Percentiles rank a stretch among this genome's conserved stretches.
Conservation (phyloP, 2,797 vertebrate species). For the Melanotaenia nigrans region DNA sequence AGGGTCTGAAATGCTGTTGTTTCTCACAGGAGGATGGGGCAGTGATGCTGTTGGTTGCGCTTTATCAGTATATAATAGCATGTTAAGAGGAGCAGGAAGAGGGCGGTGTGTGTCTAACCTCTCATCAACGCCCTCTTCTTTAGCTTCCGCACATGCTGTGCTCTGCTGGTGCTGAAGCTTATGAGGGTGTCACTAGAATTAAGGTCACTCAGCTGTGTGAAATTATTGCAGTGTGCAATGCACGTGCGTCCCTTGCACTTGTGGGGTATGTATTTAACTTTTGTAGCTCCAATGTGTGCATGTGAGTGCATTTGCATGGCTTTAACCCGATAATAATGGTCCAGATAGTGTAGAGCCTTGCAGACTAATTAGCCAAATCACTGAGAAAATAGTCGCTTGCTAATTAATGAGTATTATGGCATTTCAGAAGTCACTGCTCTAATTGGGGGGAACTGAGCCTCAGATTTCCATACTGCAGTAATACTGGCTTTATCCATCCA, state of each 20-base stretch:
- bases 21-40: slow-evolving; percentile 35
- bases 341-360: slow-evolving; percentile 88
- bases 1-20: slow-evolving; percentile 51
- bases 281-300: slow-evolving; percentile 33
- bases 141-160: slow-evolving; percentile 66
- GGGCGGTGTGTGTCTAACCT: slow-evolving; percentile 29
- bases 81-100: slow-evolving; percentile 36
- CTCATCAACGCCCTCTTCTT: slow-evolving; percentile 56
- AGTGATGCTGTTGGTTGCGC: slow-evolving; percentile 18
- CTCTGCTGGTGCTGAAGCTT: slow-evolving; percentile 78
- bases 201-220: slow-evolving; percentile 84
- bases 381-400: slow-evolving; percentile 98
- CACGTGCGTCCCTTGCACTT: slow-evolving; percentile 29
- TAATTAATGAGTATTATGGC: slow-evolving; percentile 99
- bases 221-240: slow-evolving; percentile 50
- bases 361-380: slow-evolving; percentile 98
- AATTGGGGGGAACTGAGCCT: slow-evolving; percentile 93
- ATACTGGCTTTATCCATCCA: slow-evolving; percentile 64
- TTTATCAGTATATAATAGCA: slow-evolving; percentile 47
- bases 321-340: slow-evolving; percentile 93
- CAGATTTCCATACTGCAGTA: slow-evolving; percentile 81
- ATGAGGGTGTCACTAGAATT: slow-evolving; percentile 91
- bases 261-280: slow-evolving; percentile 41
- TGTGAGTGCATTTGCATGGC: slow-evolving; percentile 80
- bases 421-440: slow-evolving; percentile 96